Evolutionary conservation across 2,797 vertebrate species (phyloP).

Genomic region (Sarcoramphus papa): DNA sequence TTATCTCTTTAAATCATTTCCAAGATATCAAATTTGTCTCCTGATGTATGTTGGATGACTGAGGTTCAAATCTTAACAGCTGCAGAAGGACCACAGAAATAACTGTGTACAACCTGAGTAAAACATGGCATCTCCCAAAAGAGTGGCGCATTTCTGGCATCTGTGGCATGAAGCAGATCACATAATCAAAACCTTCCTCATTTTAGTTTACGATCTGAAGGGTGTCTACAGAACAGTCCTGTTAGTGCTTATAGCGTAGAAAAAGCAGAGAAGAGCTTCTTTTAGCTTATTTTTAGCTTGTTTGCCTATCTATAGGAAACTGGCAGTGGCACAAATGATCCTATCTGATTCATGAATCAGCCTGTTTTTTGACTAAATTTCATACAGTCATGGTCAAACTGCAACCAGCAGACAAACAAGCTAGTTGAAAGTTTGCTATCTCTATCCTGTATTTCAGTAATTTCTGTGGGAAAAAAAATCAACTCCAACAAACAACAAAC

Average conservation of each 20-base stretch:
- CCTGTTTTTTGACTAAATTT: neutral
- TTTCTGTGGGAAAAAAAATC: neutral
- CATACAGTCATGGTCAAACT: neutral
- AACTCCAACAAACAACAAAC: neutral
- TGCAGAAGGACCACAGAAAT: neutral
- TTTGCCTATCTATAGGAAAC: neutral
- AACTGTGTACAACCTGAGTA: neutral
- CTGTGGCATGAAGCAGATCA: neutral
- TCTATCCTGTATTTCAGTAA: neutral
- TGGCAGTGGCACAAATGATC: neutral
- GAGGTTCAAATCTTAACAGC: neutral
- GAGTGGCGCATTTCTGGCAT: neutral
- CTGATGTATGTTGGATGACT: neutral
- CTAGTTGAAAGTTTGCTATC: neutral
- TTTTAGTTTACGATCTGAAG: neutral
- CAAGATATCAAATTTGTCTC: neutral
- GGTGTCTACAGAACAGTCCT: neutral
- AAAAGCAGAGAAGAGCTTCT: neutral
- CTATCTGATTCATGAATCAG: neutral
- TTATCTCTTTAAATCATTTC: neutral
- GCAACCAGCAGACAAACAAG: neutral
- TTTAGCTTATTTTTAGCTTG: neutral
- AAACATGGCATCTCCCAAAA: neutral
- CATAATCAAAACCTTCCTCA: neutral
- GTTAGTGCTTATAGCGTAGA: neutral